Base-by-base conservation (phyloP, 2,888 invertebrate genomes). In the Ethmia dodecea region DNA sequence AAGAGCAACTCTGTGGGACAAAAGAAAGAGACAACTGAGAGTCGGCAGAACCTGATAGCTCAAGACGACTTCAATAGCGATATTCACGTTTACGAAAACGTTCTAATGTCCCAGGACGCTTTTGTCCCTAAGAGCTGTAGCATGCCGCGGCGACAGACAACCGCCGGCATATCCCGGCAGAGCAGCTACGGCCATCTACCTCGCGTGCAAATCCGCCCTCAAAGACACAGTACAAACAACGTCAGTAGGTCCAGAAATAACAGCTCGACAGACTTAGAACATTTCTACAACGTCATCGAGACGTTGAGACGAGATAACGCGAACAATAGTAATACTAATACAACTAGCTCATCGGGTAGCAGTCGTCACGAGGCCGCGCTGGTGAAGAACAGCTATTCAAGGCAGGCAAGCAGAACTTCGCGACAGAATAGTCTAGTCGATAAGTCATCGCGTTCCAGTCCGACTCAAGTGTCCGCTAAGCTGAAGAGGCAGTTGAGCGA, bases 1-100 rank as follows among this genome's bases (percentile, higher is more conserved):
- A 86, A 86, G 65, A 87, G 86, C 47, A 80, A 73, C 43, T 86
- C 86, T 0, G 76, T 86, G 9, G 84, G 83, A 1, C 86, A 84
- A 43, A 70, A 60, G 46, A 74, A 74, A 18, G 80, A 78, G 37
- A 79, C 86, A 1, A 84, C 81, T 0, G 87, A 86, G 40, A 87
- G 87, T 40, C 66, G 78, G 26, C 86, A 86, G 56, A 87, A 86
- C 42, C 69, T 86, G 16, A 79, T 87, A 42, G 49, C 67, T 2
- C 78, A 70, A 10, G 86, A 87, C 35, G 84, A 84, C 40, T 50
- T 55, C 36, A 80, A 78, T 34, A 56, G 26, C 12, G 52, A 59
- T 49, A 63, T 71, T 5, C 87, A 87, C 49, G 77, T 86, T 24
- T 87, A 87, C 50, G 87, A 86, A 45, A 87, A 87, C 58, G 58